Evolutionary conservation across 2,113 vertebrate genomes (phyloP).

Genomic region (Upupa epops): DNA sequence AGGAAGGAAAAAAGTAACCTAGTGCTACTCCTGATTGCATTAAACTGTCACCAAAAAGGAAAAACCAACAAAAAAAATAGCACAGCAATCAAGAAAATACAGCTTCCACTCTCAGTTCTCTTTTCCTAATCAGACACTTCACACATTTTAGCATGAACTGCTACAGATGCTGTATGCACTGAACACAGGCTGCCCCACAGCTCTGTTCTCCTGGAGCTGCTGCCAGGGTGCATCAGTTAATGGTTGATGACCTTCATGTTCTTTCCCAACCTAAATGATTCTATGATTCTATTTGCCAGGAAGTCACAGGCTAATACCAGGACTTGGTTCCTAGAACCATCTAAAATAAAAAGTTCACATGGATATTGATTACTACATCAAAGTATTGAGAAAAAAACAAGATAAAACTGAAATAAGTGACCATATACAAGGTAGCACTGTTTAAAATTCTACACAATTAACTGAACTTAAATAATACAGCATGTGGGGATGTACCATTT

Average conservation of each 20-base stretch:
- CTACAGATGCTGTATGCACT: rapidly evolving
- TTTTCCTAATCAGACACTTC: neutral
- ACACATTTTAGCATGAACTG: no score
- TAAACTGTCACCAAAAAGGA: neutral
- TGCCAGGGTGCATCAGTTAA: slow-evolving; percentile 23
- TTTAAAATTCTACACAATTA: neutral
- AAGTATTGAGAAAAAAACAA: neutral
- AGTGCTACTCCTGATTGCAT: rapidly evolving
- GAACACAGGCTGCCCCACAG: rapidly evolving
- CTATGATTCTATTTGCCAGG: slow-evolving; percentile 27
- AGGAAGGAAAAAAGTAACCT: neutral
- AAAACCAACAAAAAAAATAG: no score
- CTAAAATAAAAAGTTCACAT: slow-evolving; percentile 54
- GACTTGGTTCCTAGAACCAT: slow-evolving; percentile 62
- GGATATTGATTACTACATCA: neutral
- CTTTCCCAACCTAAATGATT: no score
- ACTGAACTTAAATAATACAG: neutral
- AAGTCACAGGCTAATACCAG: slow-evolving; percentile 73
- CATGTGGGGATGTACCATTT: neutral
- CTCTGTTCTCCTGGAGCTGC: neutral
- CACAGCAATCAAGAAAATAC: neutral
- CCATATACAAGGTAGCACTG: neutral
- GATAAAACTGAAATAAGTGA: neutral
- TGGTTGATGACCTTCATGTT: no score
- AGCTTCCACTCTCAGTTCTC: neutral